These are phyloP conservation scores for Ephydatia muelleri DNA, from an alignment of 37 sponge, comb jelly and placozoan species.

Conservation along the genomic window DNA sequence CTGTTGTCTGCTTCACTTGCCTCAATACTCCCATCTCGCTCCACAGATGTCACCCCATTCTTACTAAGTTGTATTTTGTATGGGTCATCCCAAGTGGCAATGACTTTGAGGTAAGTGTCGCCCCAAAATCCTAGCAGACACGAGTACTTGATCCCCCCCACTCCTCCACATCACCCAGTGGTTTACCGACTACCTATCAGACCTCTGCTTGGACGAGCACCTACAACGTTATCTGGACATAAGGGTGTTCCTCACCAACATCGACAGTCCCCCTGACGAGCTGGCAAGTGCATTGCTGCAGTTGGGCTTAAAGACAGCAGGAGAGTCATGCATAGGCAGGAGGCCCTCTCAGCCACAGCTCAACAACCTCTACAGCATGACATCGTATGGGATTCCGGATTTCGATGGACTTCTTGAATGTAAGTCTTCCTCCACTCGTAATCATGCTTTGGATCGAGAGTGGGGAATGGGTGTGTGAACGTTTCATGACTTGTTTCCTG, in stretches of 20 bases:
- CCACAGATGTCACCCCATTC: constrained; percentile 41
- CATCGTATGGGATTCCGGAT: constrained; percentile 63
- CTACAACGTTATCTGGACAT: constrained; percentile 56
- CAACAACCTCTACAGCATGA: constrained; percentile 53
- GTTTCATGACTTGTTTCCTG: neutral
- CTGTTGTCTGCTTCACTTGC: too few relatives aligned
- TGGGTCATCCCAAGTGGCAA: constrained; percentile 65
- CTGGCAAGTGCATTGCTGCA: constrained; percentile 60
- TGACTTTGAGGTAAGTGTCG: constrained; percentile 54
- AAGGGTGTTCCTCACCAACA: constrained; percentile 66
- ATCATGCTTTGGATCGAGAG: neutral
- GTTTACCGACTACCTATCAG: constrained; percentile 63
- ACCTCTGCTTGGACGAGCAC: constrained; percentile 50
- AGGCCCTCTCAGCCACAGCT: constrained; percentile 66
- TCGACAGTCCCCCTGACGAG: constrained; percentile 62
- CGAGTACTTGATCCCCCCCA: neutral
- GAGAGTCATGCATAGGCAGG: constrained; percentile 13
- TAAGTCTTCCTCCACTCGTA: constrained; percentile 19
- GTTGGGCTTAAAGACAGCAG: constrained; percentile 63
- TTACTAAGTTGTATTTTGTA: constrained; percentile 59
- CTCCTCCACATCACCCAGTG: constrained; percentile 35
- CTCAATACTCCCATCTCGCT: neutral
- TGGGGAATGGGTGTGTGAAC: neutral
- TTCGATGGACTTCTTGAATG: constrained; percentile 53
- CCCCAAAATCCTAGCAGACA: neutral